Evolutionary conservation across 1,140 invertebrate genomes (phyloP), one percentile per base, ranked within the genome.

Genomic region (Coenobita brevimanus): DNA sequence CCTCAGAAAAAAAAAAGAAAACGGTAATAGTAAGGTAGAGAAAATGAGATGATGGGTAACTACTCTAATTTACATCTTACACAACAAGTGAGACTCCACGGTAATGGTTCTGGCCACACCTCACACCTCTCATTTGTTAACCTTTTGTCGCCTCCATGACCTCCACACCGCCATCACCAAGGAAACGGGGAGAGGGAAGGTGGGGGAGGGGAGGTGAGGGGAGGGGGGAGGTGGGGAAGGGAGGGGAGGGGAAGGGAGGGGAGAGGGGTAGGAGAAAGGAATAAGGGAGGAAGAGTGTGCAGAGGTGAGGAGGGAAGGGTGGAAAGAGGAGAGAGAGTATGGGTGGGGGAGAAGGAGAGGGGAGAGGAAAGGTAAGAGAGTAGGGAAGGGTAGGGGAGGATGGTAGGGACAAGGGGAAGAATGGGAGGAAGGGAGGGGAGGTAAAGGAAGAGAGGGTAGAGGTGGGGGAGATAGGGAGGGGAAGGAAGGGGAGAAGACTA

Each of bases 21-120:
- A 17, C 6, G 46, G 46, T 50, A 50, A 17, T 17, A 50, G 46
- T 6, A 50, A 50, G 10, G 41, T 6, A 6, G 1, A 75, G 71
- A 24, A 43, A 21, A 38, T 2, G 13, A 50, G 41, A 75, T 75
- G 71, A 75, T 17, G 38, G 41, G 71, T 43, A 62, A 36, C n/a
- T 67, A n/a, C n/a, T 30, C 79, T 81, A 81, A 81, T 81, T 81
- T 81, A 54, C 79, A 81, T 81, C 57, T 81, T 81, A 67, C 79
- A 67, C 79, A 67, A 54, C 57, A 64, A 24, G 57, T 67, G 60
- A 81, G 60, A 81, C 79, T 64, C 54, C 50, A n/a, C 15, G 57
- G 30, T 67, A 81, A 81, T 67, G 79, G 30, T 36, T 54, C 38
- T 36, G 24, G 43, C 57, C 79, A 67, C 79, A 43, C 79, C 57